Base-by-base conservation (phyloP, 2,888 invertebrate genomes). In the Zaprionus obscuricornis region DNA sequence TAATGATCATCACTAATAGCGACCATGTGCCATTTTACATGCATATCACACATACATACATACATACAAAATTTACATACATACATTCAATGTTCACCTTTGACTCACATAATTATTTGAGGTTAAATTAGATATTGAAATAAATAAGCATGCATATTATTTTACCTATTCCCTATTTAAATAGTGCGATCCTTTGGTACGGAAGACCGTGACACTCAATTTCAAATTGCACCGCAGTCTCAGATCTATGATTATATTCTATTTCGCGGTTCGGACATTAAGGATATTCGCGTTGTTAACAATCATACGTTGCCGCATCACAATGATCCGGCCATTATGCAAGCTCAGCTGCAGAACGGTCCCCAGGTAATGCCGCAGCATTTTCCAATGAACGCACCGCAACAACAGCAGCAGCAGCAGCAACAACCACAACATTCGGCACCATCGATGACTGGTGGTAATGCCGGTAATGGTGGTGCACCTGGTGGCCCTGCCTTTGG, bases 211-310 rank as follows among this genome's bases (percentile, higher is more conserved):
- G 97, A 98, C 85, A 96, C 98, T 3, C 96, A 97, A 88, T 96
- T 95, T 89, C 97, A 97, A 64, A 98, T 99, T 52, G 96, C 98
- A 46, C 97, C 98, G 13, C 96, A 98, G 90, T 97, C 97, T 91
- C 98, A 99, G 91, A 96, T 99, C 50, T 99, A 98, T 91, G 99
- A 99, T 90, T 99, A 98, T 91, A 99, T 99, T 87, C 93, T 99
- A 81, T 99, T 99, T 91, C 94, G 98, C 76, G 99, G 99, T 37
- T 95, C 97, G 72, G 99, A 99, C 91, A 99, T 99, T 88, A 99
- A 99, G 92, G 99, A 99, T 90, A 97, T 99, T 87, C 94, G 98
- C 90, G 98, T 99, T 43, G 95, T 99, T 62, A 97, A 96, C 91
- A 97, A 96, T 91, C 95, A 94, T 92, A 95, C 94, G 47, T 93